Evolutionary conservation across 2,113 vertebrate species (phyloP).

Genomic region (Delphinapterus leucas): DNA sequence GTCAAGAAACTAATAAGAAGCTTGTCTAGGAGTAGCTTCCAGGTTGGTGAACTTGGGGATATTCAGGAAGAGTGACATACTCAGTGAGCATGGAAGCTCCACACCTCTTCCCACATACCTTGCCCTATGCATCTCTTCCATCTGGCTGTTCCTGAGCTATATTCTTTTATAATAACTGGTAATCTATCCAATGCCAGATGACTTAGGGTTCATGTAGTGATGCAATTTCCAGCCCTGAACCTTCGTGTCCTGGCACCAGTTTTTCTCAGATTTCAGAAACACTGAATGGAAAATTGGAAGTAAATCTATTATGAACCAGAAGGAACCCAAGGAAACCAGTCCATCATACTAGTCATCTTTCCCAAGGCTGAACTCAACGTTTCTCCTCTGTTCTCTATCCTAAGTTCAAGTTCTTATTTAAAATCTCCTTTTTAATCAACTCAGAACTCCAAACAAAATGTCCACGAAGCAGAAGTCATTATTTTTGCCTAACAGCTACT

Average conservation of each 20-base stretch:
- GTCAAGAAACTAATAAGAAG: not conserved
- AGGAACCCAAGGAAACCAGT: not conserved
- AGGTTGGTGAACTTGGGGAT: not conserved
- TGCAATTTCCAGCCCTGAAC: not conserved
- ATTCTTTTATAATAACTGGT: not conserved
- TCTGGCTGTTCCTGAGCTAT: not conserved
- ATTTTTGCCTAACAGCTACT: not conserved
- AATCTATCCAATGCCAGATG: not conserved
- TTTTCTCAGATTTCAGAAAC: not conserved
- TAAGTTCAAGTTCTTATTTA: constrained; percentile 2
- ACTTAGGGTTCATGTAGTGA: not conserved
- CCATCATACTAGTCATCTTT: not conserved
- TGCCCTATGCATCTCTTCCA: not conserved
- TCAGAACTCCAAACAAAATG: not conserved
- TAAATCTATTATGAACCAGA: not conserved
- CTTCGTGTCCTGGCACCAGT: not conserved
- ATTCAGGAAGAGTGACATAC: not conserved
- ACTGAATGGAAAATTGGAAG: not conserved
- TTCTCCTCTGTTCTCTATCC: not conserved
- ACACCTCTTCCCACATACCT: not conserved
- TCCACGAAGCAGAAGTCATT: not conserved
- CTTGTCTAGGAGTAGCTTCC: not conserved
- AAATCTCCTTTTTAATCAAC: not conserved
- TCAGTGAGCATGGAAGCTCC: too few relatives aligned
- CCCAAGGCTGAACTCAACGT: not conserved